Conservation (phyloP, 2,797 vertebrate genomes). For the Poeciliopsis presidionis region DNA sequence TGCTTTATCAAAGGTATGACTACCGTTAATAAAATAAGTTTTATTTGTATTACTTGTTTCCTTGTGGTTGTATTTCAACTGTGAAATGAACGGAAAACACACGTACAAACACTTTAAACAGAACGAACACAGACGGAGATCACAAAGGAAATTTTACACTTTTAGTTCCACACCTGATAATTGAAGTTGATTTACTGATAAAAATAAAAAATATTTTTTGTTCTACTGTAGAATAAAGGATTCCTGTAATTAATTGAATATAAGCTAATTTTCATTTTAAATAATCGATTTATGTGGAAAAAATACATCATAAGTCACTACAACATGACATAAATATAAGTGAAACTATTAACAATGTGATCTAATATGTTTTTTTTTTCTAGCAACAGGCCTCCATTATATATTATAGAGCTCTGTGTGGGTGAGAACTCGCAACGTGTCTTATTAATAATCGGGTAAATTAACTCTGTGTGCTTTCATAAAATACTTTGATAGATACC, state of each 20-base stretch:
- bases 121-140: background rate
- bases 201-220: background rate
- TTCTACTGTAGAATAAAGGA: background rate
- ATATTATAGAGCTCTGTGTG: background rate
- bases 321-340: background rate
- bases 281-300: background rate
- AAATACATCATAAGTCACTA: background rate
- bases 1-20: background rate
- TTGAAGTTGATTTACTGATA: background rate
- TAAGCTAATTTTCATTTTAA: background rate
- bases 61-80: background rate
- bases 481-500: background rate
- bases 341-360: background rate
- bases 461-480: background rate
- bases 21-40: background rate
- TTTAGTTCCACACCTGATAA: background rate
- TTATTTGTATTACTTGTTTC: background rate
- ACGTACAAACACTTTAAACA: background rate
- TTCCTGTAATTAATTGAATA: background rate
- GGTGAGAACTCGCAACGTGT: background rate
- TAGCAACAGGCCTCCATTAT: background rate
- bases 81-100: background rate
- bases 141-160: background rate
- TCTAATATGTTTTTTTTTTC: background rate
- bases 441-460: background rate